Percentiles rank a stretch among this genome's conserved stretches.
Conservation (phyloP, 2,888 invertebrate genomes). For the Myopa tessellatipennis region DNA sequence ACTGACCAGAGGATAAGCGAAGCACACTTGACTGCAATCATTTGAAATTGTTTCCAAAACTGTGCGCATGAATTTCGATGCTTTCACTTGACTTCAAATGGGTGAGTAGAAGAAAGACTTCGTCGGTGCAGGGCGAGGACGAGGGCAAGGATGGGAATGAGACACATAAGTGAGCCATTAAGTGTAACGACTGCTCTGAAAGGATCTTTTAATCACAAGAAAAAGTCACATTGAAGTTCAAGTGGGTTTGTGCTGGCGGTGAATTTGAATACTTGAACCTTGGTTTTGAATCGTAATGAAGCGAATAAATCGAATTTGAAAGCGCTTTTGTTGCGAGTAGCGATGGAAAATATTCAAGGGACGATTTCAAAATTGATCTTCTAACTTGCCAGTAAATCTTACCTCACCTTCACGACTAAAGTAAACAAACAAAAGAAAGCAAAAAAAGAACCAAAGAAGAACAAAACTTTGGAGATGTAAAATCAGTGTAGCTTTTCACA, state of each 20-base stretch:
- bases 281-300: neutral
- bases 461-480: too few relatives aligned
- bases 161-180: slow-evolving; percentile 6
- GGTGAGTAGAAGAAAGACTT: too few relatives aligned
- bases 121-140: neutral
- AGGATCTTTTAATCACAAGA: slow-evolving; percentile 12
- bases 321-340: neutral
- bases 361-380: neutral
- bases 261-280: neutral
- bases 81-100: neutral
- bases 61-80: neutral
- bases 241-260: neutral
- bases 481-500: too few relatives aligned
- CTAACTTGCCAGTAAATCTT: too few relatives aligned
- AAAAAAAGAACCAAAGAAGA: too few relatives aligned
- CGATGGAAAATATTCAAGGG: too few relatives aligned
- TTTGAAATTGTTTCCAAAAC: slow-evolving; percentile 21
- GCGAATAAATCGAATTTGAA: neutral
- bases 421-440: too few relatives aligned
- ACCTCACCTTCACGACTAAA: neutral
- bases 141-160: neutral
- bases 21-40: slow-evolving; percentile 23
- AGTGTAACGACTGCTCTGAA: neutral
- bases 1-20: slow-evolving; percentile 6
- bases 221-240: neutral